These are phyloP conservation scores for Hozukius guyotensis DNA, from an alignment of 2,797 vertebrate genomes.

Conservation along the genomic window DNA sequence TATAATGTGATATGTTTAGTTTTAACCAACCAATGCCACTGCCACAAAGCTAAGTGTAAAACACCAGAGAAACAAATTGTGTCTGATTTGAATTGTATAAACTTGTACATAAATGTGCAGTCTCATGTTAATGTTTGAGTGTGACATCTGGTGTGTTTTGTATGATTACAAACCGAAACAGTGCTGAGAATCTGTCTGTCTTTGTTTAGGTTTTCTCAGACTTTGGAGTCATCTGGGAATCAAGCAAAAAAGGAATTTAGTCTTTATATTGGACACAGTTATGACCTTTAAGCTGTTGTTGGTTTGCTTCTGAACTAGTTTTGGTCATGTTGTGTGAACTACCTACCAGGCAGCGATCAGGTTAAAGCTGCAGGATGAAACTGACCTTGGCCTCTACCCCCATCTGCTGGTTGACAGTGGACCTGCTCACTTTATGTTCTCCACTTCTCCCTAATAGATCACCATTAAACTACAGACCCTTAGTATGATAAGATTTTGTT, in stretches of 20 bases:
- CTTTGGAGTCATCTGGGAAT: not conserved
- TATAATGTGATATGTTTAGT: conserved; percentile 36
- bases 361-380: conserved; percentile 8
- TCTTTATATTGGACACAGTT: not conserved
- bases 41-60: conserved; percentile 13
- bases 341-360: not conserved
- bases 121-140: conserved; percentile 27
- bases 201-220: not conserved
- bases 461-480: conserved; percentile 14
- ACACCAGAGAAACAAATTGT: conserved; percentile 13
- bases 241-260: not conserved
- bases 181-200: not conserved
- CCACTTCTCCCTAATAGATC: not conserved
- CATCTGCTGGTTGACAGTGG: conserved; percentile 56
- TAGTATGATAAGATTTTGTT: not conserved
- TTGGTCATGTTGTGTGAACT: not conserved
- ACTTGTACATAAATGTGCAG: conserved; percentile 43
- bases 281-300: not conserved
- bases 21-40: conserved; percentile 40
- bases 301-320: not conserved
- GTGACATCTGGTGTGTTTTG: conserved; percentile 17
- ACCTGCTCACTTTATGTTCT: conserved; percentile 5
- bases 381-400: conserved; percentile 38
- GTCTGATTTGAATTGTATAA: conserved; percentile 20
- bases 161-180: conserved; percentile 1